A percentile compares a stretch with the other conserved stretches of the same genome.
Conservation (phyloP, 2,113 vertebrate genomes). For the Carollia perspicillata region DNA sequence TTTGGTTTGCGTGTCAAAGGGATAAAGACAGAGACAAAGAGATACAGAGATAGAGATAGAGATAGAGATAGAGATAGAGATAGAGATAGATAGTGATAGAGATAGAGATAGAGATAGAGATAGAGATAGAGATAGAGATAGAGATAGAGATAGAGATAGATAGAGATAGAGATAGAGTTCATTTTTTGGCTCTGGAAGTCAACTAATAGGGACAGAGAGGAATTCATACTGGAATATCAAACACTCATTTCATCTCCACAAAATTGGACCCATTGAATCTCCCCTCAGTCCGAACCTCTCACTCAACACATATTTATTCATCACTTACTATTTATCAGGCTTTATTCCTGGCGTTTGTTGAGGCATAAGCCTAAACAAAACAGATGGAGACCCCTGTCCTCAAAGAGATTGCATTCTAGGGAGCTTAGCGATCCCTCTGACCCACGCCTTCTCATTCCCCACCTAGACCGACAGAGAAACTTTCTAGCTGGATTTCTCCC, state of each 20-base stretch:
- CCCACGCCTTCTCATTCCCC: neutral
- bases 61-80: accelerated
- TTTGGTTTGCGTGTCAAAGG: neutral
- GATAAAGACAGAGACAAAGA: too few species aligned
- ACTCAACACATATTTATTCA: neutral
- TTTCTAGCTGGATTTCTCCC: neutral
- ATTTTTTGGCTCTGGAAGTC: neutral
- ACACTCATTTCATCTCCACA: neutral
- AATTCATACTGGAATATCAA: neutral
- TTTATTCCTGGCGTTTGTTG: neutral
- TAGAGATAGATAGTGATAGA: too few species aligned
- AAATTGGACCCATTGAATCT: neutral
- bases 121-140: too few species aligned
- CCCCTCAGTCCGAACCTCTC: neutral
- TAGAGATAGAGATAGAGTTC: accelerated
- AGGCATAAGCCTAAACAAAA: neutral
- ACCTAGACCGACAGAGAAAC: neutral
- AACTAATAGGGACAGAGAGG: neutral
- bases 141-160: accelerated
- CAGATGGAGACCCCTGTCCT: neutral
- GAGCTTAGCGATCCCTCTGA: accelerated
- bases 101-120: accelerated
- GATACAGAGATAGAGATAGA: too few species aligned
- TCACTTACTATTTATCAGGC: neutral
- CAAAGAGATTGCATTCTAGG: neutral